Base-by-base conservation (phyloP, 2,888 invertebrate genomes). In the Drosophila buzzatii region DNA sequence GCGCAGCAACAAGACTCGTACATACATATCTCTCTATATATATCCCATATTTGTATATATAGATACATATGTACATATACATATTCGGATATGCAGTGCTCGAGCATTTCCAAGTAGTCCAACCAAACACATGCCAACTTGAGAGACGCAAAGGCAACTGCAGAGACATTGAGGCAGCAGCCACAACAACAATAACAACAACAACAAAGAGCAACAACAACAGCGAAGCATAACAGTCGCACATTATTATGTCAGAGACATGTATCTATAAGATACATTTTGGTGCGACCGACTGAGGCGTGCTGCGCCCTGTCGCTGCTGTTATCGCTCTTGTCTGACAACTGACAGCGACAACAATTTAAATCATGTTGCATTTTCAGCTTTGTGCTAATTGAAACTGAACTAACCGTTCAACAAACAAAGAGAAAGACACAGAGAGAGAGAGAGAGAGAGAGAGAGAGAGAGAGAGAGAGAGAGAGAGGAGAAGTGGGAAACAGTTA, bases 281-380 rank as follows among this genome's bases (percentile, higher is more conserved):
- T 79, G 72, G 67, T 79, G 73, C 82, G 64, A 27, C 66, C 55
- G 70, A 49, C 70, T 52, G 67, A 47, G 67, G 66, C 73, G 44
- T 69, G 68, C 73, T 55, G 55, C 67, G 70, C 69, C 73, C 67
- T 53, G 63, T 51, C 49, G 67, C 31, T 62, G 87, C 65, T 89
- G 87, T 89, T 80, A 73, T 86, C 79, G 87, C 76, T 69, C 72
- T 67, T 90, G 89, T 88, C 81, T 71, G 90, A 82, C 90, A 85
- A 72, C 82, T 90, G 89, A 81, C 90, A 91, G 90, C 87, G 90
- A 91, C 91, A 90, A 89, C 91, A 90, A 90, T 90, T 91, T 89
- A 88, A 85, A 89, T 90, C 83, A 84, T 87, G 82, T 83, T 84
- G 77, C 89, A 75, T 77, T 85, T 76, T 63, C 66, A 63, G 64